These are phyloP conservation scores for Tetranychus urticae DNA, from an alignment of 1,140 invertebrate genomes.

Conservation along the genomic window DNA sequence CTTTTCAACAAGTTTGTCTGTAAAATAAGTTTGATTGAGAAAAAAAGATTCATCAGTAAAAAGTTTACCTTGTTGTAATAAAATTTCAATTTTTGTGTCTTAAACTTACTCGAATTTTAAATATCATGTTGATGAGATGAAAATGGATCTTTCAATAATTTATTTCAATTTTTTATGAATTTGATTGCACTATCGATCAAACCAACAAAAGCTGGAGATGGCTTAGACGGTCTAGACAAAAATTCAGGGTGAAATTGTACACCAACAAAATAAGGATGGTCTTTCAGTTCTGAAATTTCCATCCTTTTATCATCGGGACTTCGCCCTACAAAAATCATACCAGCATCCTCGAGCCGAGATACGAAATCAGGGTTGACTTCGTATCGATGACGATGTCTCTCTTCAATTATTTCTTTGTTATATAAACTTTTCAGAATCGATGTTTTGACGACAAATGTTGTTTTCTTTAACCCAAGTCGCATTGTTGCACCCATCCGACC, in stretches of 20 bases:
- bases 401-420: slow-evolving; percentile 57
- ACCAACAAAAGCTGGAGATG: slow-evolving; percentile 85
- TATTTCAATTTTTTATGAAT: too few relatives aligned
- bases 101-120: too few relatives aligned
- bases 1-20: too few relatives aligned
- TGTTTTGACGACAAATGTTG: slow-evolving; percentile 35
- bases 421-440: slow-evolving; percentile 6
- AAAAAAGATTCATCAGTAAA: too few relatives aligned
- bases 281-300: slow-evolving; percentile 47
- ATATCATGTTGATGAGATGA: too few relatives aligned
- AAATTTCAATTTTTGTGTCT: too few relatives aligned
- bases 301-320: slow-evolving; percentile 36
- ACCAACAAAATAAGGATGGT: slow-evolving; percentile 77
- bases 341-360: slow-evolving; percentile 43
- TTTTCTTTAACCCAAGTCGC: slow-evolving; percentile 74
- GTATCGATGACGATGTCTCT: slow-evolving; percentile 81
- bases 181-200: slow-evolving; percentile 29
- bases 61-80: too few relatives aligned
- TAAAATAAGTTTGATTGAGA: too few relatives aligned
- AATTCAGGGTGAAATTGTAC: slow-evolving; percentile 98
- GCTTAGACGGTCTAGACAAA: slow-evolving; percentile 67
- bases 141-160: too few relatives aligned
- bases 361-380: slow-evolving; percentile 81
- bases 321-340: slow-evolving; percentile 71
- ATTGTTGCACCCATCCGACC: slow-evolving; percentile 89